Percentiles rank a stretch among this genome's conserved stretches.
Evolutionary conservation across 2,888 invertebrate species (phyloP).

Genomic region (Thera britannica): DNA sequence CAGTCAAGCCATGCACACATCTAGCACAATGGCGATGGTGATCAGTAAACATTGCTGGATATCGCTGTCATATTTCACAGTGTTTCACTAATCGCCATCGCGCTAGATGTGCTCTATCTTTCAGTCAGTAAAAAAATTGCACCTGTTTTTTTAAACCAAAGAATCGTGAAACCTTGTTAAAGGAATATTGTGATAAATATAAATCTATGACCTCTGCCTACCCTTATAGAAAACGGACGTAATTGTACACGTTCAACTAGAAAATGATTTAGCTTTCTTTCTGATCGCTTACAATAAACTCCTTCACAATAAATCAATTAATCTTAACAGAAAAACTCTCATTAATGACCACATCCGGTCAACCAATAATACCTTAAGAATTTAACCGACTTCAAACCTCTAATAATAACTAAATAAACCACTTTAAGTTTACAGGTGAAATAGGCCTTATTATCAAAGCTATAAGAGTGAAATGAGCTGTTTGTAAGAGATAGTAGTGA

Average conservation of each 20-base stretch:
- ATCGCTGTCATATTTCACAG: too few species aligned
- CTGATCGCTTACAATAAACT: slow-evolving; percentile 21
- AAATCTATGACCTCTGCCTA: neutral
- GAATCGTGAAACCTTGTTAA: too few species aligned
- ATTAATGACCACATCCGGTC: slow-evolving; percentile 56
- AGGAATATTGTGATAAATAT: too few species aligned
- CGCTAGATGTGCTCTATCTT: too few species aligned
- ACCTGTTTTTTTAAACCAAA: too few species aligned
- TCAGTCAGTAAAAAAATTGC: too few species aligned
- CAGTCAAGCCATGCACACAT: too few species aligned
- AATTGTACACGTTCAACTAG: neutral
- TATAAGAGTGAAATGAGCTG: slow-evolving; percentile 19
- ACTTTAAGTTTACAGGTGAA: slow-evolving; percentile 28
- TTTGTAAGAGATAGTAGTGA: slow-evolving; percentile 54
- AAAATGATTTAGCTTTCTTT: neutral
- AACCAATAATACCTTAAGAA: slow-evolving; percentile 57
- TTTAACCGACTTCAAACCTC: slow-evolving; percentile 60
- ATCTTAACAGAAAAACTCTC: slow-evolving; percentile 42
- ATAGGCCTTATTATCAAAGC: slow-evolving; percentile 10
- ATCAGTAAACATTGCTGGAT: too few species aligned
- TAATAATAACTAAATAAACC: slow-evolving; percentile 51
- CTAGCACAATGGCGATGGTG: too few species aligned
- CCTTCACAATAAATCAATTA: slow-evolving; percentile 31
- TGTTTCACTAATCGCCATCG: too few species aligned
- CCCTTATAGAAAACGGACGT: neutral